These are phyloP conservation scores for Agrochola lychnidis DNA, from an alignment of 2,888 invertebrate species.

Conservation along the genomic window DNA sequence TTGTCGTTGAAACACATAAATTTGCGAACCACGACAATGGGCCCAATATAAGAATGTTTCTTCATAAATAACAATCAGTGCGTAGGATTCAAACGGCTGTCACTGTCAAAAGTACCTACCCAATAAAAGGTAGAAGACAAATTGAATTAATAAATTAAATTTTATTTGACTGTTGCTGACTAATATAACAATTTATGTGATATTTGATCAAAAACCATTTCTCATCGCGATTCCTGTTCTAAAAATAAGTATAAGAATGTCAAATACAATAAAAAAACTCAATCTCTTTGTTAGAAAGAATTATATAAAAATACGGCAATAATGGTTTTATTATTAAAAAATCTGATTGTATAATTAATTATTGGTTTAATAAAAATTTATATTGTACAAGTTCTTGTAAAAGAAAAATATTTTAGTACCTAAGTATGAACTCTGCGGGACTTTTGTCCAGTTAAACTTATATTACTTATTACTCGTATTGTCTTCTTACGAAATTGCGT, in stretches of 20 bases:
- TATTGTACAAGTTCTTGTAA: background rate
- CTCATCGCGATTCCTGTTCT: background rate
- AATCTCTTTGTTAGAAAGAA: background rate
- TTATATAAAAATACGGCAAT: background rate
- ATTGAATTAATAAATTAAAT: constrained; percentile 25
- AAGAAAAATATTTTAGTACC: background rate
- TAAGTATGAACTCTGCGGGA: background rate
- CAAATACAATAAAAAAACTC: constrained; percentile 15
- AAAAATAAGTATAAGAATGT: constrained; percentile 10
- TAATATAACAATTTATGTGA: constrained; percentile 7
- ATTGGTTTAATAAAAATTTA: background rate
- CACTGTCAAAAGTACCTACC: constrained; percentile 14
- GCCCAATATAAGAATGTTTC: constrained; percentile 24
- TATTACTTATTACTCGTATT: background rate
- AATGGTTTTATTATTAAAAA: constrained; percentile 11
- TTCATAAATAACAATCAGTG: constrained; percentile 50
- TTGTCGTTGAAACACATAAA: constrained; percentile 49
- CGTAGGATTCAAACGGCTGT: constrained; percentile 49
- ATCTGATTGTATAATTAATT: too few species aligned
- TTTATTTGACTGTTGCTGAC: constrained; percentile 3
- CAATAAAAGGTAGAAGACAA: constrained; percentile 18
- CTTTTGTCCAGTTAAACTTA: background rate
- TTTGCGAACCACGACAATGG: constrained; percentile 40
- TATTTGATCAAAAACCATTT: constrained; percentile 7
- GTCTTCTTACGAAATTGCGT: constrained; percentile 1